Evolutionary conservation across 2,797 vertebrate species (phyloP).

Genomic region (Crocodylus rhombifer): DNA sequence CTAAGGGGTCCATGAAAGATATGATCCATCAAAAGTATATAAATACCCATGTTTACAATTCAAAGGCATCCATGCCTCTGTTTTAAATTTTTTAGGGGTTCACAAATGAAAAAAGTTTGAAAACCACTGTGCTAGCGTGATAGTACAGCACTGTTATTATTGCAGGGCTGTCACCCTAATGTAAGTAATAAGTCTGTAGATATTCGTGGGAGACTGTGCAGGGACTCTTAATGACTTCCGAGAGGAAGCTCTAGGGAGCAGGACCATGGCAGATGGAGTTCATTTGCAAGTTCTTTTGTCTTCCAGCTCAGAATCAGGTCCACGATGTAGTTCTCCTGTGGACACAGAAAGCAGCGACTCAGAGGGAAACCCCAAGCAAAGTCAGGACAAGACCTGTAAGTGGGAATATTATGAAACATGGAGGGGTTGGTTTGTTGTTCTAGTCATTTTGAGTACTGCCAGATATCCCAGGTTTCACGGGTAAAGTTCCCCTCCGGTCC

Average conservation of each 20-base stretch:
- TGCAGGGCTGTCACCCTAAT: fast-evolving
- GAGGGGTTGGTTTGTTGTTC: neutral
- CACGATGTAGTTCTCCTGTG: slow-evolving; percentile 90
- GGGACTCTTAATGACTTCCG: fast-evolving
- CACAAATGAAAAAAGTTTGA: no score
- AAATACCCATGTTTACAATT: no score
- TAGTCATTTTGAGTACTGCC: neutral
- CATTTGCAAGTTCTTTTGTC: neutral
- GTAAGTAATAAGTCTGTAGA: fast-evolving
- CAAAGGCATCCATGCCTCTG: no score
- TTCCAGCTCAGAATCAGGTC: slow-evolving; percentile 86
- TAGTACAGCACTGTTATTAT: fast-evolving
- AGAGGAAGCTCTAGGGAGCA: neutral
- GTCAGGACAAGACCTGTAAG: slow-evolving; percentile 87
- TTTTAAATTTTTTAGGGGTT: no score
- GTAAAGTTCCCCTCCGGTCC: fast-evolving
- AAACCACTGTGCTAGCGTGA: neutral
- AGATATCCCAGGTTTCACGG: fast-evolving
- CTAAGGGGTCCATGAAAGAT: no score
- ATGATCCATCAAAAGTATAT: no score
- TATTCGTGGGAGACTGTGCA: neutral
- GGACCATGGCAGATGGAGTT: neutral
- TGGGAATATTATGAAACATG: neutral
- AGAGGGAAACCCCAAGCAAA: slow-evolving; percentile 76
- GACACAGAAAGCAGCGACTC: slow-evolving; percentile 77